Base-by-base conservation (phyloP, 2,113 vertebrate genomes). In the Jacana jacana region DNA sequence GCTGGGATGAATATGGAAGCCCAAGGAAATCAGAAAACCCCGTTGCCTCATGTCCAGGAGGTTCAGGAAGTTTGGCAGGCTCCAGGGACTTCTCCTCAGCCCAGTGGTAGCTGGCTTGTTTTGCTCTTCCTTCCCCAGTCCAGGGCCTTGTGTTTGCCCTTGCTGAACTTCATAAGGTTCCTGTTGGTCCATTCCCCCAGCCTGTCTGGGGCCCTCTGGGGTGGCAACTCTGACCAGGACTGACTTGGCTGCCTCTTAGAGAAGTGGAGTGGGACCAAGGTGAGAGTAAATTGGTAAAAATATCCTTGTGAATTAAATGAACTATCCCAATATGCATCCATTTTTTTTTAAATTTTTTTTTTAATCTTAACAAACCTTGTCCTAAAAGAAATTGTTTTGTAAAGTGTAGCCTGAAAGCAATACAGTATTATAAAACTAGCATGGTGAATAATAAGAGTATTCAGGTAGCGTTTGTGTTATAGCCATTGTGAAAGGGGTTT, bases 121-220 rank as follows among this genome's bases (percentile, higher is more conserved):
- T 66, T 71, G 17, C 9, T 37, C 16, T 71, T 63, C n/a, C 20
- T 81, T 84, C 42, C 17, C 18, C 31, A 14, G 9, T 31, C 3
- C 28, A 31, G 12, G 20, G 5, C 27, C 17, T 81, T 57, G 27
- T 13, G 13, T 63, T 88, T 79, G 10, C 37, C 54, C 17, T 9
- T 27, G 18, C 2, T 54, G 61, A 68, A 40, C 17, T 75, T 33
- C 6, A 2, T 22, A 20, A 63, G 3, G 35, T 30, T 84, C 30
- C 35, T 0, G 1, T 11, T 25, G 25, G 18, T 22, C 30, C 1
- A 1, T 70, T 44, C 5, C 9, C 7, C 8, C 22, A 24, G 22
- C 7, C 19, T 75, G 1, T 7, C 54, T 33, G 44, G 9, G 18
- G 15, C 5, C 39, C n/a, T 51, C 25, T 28, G 60, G 16, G 13